A percentile compares a stretch with the other conserved stretches of the same genome.
These are phyloP conservation scores for Carapus acus DNA, from an alignment of 2,797 vertebrate species.

Conservation along the genomic window DNA sequence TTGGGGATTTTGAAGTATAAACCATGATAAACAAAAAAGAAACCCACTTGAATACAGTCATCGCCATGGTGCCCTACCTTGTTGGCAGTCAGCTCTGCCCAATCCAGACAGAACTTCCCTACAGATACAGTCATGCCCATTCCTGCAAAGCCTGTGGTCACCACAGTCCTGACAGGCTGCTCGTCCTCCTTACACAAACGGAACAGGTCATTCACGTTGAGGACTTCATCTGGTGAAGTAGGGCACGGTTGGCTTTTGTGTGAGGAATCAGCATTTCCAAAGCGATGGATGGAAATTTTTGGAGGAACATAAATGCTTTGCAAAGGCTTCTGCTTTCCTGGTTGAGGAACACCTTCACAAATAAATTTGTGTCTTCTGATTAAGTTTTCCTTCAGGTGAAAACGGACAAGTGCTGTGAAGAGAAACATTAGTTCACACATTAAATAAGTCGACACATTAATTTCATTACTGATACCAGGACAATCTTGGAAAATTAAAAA, in stretches of 20 bases:
- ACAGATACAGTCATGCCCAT: slow-evolving; percentile 61
- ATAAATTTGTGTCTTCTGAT: slow-evolving; percentile 46
- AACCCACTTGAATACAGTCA: too few species aligned
- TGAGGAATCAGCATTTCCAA: slow-evolving; percentile 46
- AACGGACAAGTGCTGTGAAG: slow-evolving; percentile 50
- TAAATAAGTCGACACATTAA: not conserved
- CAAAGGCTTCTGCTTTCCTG: slow-evolving; percentile 60
- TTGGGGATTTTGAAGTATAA: too few species aligned
- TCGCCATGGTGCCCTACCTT: slow-evolving; percentile 36
- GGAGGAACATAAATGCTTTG: slow-evolving; percentile 58
- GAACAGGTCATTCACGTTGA: slow-evolving; percentile 55
- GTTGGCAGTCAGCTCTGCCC: slow-evolving; percentile 52
- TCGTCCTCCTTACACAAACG: slow-evolving; percentile 22
- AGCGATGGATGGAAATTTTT: slow-evolving; percentile 42
- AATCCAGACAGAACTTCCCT: slow-evolving; percentile 65
- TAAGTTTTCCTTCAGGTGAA: slow-evolving; percentile 35
- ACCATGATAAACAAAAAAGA: too few species aligned
- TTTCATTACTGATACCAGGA: not conserved
- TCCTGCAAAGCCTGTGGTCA: slow-evolving; percentile 69
- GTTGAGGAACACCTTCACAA: slow-evolving; percentile 59
- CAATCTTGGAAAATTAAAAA: too few species aligned
- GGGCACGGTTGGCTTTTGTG: slow-evolving; percentile 37
- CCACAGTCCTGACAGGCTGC: slow-evolving; percentile 48
- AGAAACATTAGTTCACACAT: too few species aligned
- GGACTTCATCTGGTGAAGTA: slow-evolving; percentile 8